A percentile compares a stretch with the other conserved stretches of the same genome.
Conservation (phyloP, 1,140 invertebrate genomes). For the Acromyrmex heyeri region DNA sequence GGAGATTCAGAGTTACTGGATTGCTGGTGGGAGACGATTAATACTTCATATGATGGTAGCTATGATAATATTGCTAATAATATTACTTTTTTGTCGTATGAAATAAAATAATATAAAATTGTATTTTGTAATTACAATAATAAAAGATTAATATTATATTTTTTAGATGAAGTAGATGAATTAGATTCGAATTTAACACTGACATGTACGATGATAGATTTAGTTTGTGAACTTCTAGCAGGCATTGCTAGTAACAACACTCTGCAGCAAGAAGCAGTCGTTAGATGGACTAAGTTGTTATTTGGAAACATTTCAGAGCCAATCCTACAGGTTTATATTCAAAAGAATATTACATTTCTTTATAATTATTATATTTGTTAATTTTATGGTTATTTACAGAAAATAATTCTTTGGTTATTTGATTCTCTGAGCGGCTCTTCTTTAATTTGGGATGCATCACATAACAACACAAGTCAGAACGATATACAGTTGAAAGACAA, state of each 20-base stretch:
- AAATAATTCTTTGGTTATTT: constrained; percentile 65
- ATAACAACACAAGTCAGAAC: constrained; percentile 59
- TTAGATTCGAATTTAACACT: constrained; percentile 81
- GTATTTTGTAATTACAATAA: not conserved
- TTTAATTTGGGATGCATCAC: constrained; percentile 49
- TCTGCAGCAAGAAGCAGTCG: constrained; percentile 82
- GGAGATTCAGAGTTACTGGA: constrained; percentile 80
- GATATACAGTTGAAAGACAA: constrained; percentile 57
- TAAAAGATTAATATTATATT: constrained; percentile 31
- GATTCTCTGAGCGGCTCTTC: constrained; percentile 60
- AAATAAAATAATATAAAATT: constrained; percentile 4
- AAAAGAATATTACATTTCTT: constrained; percentile 17
- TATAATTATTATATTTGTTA: constrained; percentile 28
- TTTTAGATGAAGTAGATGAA: constrained; percentile 82
- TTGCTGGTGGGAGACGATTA: constrained; percentile 82
- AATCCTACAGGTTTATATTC: constrained; percentile 71
- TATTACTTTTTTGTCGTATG: not conserved
- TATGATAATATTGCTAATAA: constrained; percentile 23
- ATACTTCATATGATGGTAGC: constrained; percentile 81
- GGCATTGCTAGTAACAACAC: constrained; percentile 81
- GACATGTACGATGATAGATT: constrained; percentile 80
- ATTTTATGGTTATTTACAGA: constrained; percentile 67
- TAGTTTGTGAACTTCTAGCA: constrained; percentile 82
- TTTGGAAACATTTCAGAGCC: constrained; percentile 82
- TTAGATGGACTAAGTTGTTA: constrained; percentile 82